Base-by-base conservation (phyloP, 2,888 invertebrate species). In the Maniola hyperantus region DNA sequence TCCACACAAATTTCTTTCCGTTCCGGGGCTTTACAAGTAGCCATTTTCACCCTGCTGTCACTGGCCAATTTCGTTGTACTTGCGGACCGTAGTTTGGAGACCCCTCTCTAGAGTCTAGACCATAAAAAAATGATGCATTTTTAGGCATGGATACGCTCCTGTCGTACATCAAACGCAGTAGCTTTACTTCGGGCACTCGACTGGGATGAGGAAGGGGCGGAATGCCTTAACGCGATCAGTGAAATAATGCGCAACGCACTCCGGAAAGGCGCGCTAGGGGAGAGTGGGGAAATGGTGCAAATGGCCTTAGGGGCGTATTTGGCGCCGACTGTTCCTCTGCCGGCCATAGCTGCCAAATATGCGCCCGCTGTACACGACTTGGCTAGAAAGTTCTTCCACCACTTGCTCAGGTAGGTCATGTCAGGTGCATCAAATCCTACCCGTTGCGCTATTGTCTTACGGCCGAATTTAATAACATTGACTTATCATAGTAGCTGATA, bases 321-420 rank as follows among this genome's bases (percentile, higher is more conserved):
- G 78, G 94, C 95, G 44, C 95, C 97, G 4, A 84, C 94, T 18
- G 94, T 94, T 44, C 95, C 97, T 11, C 92, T 94, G 34, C 92
- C 94, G 54, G 93, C 95, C 0, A 88, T 96, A 54, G 95, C 95
- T 64, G 94, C 94, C 71, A 94, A 95, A 6, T 97, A 95, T 84
- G 95, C 96, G 51, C 96, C 95, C 82, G 94, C 96, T 81, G 94
- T 98, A 8, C 95, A 96, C 75, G 96, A 97, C 81, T 92, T 98
- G 48, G 97, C 98, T 0, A 93, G 98, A 74, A 93, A 97, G 75
- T 97, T 97, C 90, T 98, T 97, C 82, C 97, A 98, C 81, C 96
- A 96, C 79, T 85, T 98, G 59, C 91, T 98, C 15, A 94, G 97
- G 96, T 96, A 75, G n/a, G n/a, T n/a, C n/a, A n/a, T n/a, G n/a